Evolutionary conservation across 2,888 invertebrate genomes (phyloP).

Genomic region (Habroteleia sp.): DNA sequence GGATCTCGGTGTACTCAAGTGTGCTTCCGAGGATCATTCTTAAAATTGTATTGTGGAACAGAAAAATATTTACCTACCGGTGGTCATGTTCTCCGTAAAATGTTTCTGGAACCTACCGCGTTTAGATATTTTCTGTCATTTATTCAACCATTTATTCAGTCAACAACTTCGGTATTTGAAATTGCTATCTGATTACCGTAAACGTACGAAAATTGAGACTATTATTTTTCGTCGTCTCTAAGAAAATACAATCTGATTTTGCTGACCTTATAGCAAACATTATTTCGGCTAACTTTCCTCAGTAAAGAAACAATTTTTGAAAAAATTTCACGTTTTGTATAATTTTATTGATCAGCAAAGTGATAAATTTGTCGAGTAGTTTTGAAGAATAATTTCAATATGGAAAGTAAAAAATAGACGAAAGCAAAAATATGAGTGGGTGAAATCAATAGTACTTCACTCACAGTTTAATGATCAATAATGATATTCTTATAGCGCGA

Average conservation of each 20-base stretch:
- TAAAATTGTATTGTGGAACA: not conserved
- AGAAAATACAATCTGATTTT: not conserved
- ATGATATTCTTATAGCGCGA: conserved; percentile 25
- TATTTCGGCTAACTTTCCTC: too few relatives aligned
- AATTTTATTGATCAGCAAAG: conserved; percentile 15
- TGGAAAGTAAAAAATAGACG: conserved; percentile 37
- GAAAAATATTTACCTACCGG: conserved; percentile 44
- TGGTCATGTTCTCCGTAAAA: conserved; percentile 18
- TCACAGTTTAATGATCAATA: conserved; percentile 34
- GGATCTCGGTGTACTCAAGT: not conserved
- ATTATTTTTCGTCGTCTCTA: conserved; percentile 18
- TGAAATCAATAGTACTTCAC: conserved; percentile 34
- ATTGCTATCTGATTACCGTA: conserved; percentile 25
- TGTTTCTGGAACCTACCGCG: conserved; percentile 39
- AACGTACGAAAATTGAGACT: conserved; percentile 30
- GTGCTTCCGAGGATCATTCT: not conserved
- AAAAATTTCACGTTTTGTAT: conserved; percentile 47
- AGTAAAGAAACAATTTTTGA: conserved; percentile 68
- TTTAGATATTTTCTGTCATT: too few relatives aligned
- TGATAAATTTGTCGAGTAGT: conserved; percentile 14
- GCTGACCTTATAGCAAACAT: too few relatives aligned
- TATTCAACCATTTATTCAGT: conserved; percentile 42
- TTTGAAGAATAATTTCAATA: conserved; percentile 46
- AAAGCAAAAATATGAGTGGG: conserved; percentile 32
- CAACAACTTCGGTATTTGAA: conserved; percentile 24